Evolutionary conservation across 2,888 invertebrate genomes (phyloP), one percentile per base, ranked within the genome.

Genomic region (Andrena fulva): DNA sequence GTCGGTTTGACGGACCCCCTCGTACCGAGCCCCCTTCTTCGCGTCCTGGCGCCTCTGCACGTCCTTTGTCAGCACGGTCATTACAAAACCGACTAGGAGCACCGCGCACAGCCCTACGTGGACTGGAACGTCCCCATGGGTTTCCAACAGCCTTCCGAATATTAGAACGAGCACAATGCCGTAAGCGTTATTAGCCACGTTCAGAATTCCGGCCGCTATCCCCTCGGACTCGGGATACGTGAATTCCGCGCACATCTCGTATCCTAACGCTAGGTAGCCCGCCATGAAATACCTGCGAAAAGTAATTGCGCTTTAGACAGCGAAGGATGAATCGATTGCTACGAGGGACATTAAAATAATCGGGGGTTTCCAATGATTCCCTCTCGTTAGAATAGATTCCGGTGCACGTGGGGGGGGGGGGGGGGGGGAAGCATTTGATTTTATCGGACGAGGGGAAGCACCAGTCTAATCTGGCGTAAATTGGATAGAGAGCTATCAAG

Each of bases 221-320:
- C 96, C 96, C 93, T 97, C 97, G 0, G 96, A 95, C 89, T 96
- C 96, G 0, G 97, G 97, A 92, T 96, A 97, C 0, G 97, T 97
- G 72, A 97, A 94, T 93, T 97, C 97, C 20, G 96, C 96, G 31
- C 96, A 97, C 90, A 97, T 95, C 91, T 97, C 97, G 92, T 96
- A 97, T 0, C 97, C 97, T 27, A 97, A 95, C 0, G 97, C 96
- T 56, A 97, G 93, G 91, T 96, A 97, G 8, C 97, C 96, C 10
- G 96, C 96, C 96, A 97, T 96, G 93, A 97, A 97, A 91, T 96
- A 96, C 76, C 97, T 96, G 92, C 31, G 64, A 48, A 80, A 48
- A 59, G 35, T 27, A 27, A 59, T 42, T 42, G 59, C 1, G 16
- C 5, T 50, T 62, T 48, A 68, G 50, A 54, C 0, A 12, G 69